Evolutionary conservation across 2,888 invertebrate genomes (phyloP), one percentile per base, ranked within the genome.

Genomic region (Drosophila stalkeri): DNA sequence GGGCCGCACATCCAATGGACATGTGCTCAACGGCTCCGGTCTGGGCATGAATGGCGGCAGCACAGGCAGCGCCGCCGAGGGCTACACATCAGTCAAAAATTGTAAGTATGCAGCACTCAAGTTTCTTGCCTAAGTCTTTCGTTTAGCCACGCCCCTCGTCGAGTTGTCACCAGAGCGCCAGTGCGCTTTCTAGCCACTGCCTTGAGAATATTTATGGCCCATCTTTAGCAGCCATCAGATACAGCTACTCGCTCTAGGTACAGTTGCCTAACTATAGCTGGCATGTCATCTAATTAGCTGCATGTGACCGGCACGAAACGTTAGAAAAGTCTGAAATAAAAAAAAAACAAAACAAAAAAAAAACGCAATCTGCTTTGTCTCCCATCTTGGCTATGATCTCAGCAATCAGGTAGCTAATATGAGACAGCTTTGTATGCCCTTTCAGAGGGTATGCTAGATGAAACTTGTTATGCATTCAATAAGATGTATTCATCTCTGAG

Each of bases 31-130:
- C 61, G 89, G 89, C 18, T 82, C 80, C 8, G 91, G 82, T 9
- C 59, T 89, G 68, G 88, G 90, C 73, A 71, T 85, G 71, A 82
- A 91, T 76, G 88, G 85, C 35, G 87, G 91, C 31, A 92, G 91
- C 64, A 91, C 90, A 47, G 92, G 92, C 75, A 92, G 92, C 71
- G 91, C 91, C 43, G 92, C 92, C 41, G 93, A 93, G 77, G 93
- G 93, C 66, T 93, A 93, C 68, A 93, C 92, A 74, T 92, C 93
- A 59, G 92, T 93, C 56, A 93, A 93, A 80, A 93, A 93, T 88
- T 92, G 93, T 93, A 90, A 93, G 93, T 93, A 79, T 9, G 20
- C 37, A 43, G 23, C 31, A 31, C 16, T n/a, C 43, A 37, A 77
- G 81, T 82, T 85, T 60, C 80, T 75, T 80, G 72, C 64, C 72